Conservation (phyloP, 2,113 vertebrate genomes). For the Argyrosomus japonicus region DNA sequence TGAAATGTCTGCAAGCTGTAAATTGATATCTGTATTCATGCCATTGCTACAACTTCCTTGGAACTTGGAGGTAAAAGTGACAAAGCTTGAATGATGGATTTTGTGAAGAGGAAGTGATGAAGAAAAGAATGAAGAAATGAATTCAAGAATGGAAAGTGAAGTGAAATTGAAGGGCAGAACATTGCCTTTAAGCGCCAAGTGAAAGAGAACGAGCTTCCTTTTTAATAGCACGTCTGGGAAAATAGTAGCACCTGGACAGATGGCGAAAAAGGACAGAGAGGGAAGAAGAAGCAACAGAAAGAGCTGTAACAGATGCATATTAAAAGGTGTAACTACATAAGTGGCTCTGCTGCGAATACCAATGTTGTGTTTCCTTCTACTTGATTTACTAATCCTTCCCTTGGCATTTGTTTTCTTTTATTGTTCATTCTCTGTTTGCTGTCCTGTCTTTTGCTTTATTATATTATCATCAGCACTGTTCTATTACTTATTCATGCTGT, state of each 20-base stretch:
- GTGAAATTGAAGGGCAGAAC: slow-evolving; percentile 17
- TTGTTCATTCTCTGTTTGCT: not conserved
- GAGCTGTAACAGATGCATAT: slow-evolving; percentile 4
- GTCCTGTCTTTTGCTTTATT: not conserved
- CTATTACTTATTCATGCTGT: not conserved
- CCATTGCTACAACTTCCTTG: too few species aligned
- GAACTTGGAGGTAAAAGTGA: not conserved
- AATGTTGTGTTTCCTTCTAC: slow-evolving; percentile 10
- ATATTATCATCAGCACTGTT: not conserved
- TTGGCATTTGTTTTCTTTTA: not conserved
- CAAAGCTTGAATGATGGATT: not conserved
- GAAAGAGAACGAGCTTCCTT: slow-evolving; percentile 3
- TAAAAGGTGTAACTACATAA: slow-evolving; percentile 11
- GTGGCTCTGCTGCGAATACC: slow-evolving; percentile 27
- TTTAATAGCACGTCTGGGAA: slow-evolving; percentile 42
- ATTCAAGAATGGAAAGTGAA: not conserved
- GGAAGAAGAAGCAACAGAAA: not conserved
- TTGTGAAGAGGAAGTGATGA: not conserved
- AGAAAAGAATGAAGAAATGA: not conserved
- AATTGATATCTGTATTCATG: not conserved
- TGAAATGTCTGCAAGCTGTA: not conserved
- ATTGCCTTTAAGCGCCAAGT: not conserved
- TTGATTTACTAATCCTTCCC: slow-evolving; percentile 13
- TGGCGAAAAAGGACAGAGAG: slow-evolving; percentile 8
- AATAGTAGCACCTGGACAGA: slow-evolving; percentile 26